phyloP scores from a whole-genome alignment of 1,140 invertebrate genomes.

The Trigoniulus corallinus region DNA sequence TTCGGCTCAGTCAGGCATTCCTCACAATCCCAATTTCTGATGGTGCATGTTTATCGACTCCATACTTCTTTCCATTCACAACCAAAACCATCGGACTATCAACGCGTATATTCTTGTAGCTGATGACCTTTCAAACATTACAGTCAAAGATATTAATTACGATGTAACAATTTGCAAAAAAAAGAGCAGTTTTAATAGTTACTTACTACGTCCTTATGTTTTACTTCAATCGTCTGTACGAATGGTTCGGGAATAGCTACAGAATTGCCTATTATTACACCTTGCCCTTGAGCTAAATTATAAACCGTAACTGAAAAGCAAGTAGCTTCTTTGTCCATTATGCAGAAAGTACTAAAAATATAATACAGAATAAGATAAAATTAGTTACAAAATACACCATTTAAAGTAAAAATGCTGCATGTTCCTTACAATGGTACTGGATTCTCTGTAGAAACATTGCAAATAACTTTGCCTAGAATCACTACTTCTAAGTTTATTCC shows the following conservation, averaged over 20 bases:
- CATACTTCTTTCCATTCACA: slow-evolving; percentile 54
- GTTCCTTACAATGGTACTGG: slow-evolving; percentile 57
- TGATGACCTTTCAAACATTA: slow-evolving; percentile 40
- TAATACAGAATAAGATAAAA: slow-evolving; percentile 8
- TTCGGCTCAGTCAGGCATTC: no score
- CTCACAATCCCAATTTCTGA: slow-evolving; percentile 6
- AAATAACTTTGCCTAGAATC: slow-evolving; percentile 60
- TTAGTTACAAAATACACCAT: neutral
- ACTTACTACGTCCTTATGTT: slow-evolving; percentile 39
- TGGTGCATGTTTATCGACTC: slow-evolving; percentile 44
- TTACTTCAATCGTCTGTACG: slow-evolving; percentile 41
- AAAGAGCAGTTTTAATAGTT: slow-evolving; percentile 3
- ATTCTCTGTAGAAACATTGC: slow-evolving; percentile 52
- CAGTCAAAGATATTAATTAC: slow-evolving; percentile 3
- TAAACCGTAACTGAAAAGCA: slow-evolving; percentile 62
- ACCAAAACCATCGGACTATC: slow-evolving; percentile 54
- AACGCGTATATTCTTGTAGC: slow-evolving; percentile 51
- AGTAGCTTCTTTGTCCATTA: slow-evolving; percentile 50
- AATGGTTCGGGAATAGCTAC: slow-evolving; percentile 62
- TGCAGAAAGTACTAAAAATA: slow-evolving; percentile 54
- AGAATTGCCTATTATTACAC: slow-evolving; percentile 66
- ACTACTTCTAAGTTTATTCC: slow-evolving; percentile 49
- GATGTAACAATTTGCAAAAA: slow-evolving; percentile 1
- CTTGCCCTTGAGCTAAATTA: slow-evolving; percentile 60
- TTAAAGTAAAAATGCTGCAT: no score